Evolutionary conservation across 1,140 invertebrate species (phyloP), one percentile per base, ranked within the genome.

Genomic region (Formica selysi): DNA sequence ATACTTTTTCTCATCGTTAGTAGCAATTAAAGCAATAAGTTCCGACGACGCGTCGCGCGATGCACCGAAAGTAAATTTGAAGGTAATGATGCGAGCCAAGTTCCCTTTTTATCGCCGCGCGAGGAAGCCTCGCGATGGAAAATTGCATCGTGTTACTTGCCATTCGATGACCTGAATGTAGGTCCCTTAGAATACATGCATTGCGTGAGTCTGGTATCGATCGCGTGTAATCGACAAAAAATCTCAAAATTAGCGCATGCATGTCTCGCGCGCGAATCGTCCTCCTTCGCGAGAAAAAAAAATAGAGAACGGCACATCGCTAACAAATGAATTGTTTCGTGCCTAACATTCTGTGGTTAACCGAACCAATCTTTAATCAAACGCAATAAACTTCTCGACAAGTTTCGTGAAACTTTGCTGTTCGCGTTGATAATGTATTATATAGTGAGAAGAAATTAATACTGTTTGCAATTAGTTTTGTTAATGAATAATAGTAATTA

Each of bases 121-220:
- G 6, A 51, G 29, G 51, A 76, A 62, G 62, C 44, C 41, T 62
- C 79, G 16, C 13, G 11, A 19, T 51, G 67, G 54, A 88, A 88
- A 88, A 80, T 71, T 86, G 85, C 54, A 80, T 68, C 51, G 32
- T 59, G 48, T 85, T 79, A 88, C 48, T 76, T 80, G 71, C 76
- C 64, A 80, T 80, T 86, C 83, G 74, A 79, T 86, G 87, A 88
- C 86, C 87, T 76, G 64, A 59, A 85, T 89, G 80, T 67, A 87
- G 71, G 74, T 87, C 81, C 41, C 57, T 54, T 32, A 62, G 86
- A 89, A 88, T 65, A 71, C 65, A 44, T 59, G 41, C 76, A 36
- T 51, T 59, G 74, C 71, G 80, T 87, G 76, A 48, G 7, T 44
- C 36, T 38, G 19, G 41, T 54, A 79, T 89, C 86, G 87, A 85